These are phyloP conservation scores for Congeria kusceri DNA, from an alignment of 2,888 invertebrate genomes.

Conservation along the genomic window DNA sequence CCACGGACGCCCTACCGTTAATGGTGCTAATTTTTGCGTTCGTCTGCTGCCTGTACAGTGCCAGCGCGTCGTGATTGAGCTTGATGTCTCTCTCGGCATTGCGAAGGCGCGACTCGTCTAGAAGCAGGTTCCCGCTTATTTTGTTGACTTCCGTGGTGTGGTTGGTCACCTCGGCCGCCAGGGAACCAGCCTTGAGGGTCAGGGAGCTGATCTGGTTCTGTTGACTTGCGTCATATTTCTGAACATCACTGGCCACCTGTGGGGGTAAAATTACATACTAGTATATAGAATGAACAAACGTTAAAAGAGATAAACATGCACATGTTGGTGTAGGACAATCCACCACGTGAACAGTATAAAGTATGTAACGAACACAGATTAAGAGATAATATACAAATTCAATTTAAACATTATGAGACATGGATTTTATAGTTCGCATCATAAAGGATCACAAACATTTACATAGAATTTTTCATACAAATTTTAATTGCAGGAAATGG, in stretches of 20 bases:
- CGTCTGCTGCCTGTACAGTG: slow-evolving; percentile 40
- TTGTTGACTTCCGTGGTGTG: slow-evolving; percentile 42
- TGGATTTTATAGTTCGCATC: too few species aligned
- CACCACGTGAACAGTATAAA: too few species aligned
- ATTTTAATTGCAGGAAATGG: too few species aligned
- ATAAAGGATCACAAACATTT: too few species aligned
- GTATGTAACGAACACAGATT: too few species aligned
- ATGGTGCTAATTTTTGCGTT: neutral
- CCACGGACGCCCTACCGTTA: neutral
- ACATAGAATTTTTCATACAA: too few species aligned
- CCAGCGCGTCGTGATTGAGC: slow-evolving; percentile 50
- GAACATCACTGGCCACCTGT: slow-evolving; percentile 44
- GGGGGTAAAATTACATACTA: too few species aligned
- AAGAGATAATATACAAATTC: too few species aligned
- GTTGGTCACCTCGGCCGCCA: slow-evolving; percentile 29
- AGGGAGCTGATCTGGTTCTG: slow-evolving; percentile 41
- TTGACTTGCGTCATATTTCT: slow-evolving; percentile 47
- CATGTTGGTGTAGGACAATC: too few species aligned
- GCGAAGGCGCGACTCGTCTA: slow-evolving; percentile 36
- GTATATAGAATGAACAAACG: too few species aligned
- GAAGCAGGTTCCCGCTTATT: slow-evolving; percentile 19
- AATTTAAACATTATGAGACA: too few species aligned
- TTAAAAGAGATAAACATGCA: too few species aligned
- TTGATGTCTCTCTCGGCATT: slow-evolving; percentile 37
- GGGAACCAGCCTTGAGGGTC: slow-evolving; percentile 27